These are phyloP conservation scores for Marcusenius ussheri DNA, from an alignment of 2,113 vertebrate genomes.

Conservation along the genomic window DNA sequence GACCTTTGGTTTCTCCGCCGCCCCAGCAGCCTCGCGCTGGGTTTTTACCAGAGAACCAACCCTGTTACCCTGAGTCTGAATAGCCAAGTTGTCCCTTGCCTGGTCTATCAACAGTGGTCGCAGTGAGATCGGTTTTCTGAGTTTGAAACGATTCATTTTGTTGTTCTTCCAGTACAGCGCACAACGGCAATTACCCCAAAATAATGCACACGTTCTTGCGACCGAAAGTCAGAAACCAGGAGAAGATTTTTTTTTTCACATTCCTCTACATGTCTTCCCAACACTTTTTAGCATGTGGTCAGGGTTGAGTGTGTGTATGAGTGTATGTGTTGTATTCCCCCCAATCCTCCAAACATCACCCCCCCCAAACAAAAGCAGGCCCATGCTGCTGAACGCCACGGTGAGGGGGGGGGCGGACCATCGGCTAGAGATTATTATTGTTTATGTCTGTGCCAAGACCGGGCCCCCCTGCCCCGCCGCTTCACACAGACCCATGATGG, in stretches of 20 bases:
- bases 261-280: not conserved
- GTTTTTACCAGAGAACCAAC: not conserved
- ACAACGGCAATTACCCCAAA: not conserved
- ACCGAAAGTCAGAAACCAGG: not conserved
- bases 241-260: not conserved
- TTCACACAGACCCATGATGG: conserved; percentile 83
- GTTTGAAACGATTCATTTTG: not conserved
- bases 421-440: conserved; percentile 87
- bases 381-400: conserved; percentile 78
- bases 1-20: not conserved
- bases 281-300: not conserved
- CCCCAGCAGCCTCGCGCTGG: not conserved
- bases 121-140: not conserved
- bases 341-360: conserved; percentile 76
- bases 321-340: conserved; percentile 53
- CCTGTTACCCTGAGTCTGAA: not conserved
- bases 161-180: not conserved
- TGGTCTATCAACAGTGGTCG: not conserved
- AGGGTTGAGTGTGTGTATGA: conserved; percentile 15
- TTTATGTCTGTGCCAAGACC: conserved; percentile 79
- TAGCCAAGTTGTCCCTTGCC: not conserved
- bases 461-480: conserved; percentile 64
- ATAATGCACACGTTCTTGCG: not conserved
- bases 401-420: conserved; percentile 75
- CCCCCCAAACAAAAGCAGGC: conserved; percentile 78